Base-by-base conservation (phyloP, 2,113 vertebrate species). In the Anoplopoma fimbria region DNA sequence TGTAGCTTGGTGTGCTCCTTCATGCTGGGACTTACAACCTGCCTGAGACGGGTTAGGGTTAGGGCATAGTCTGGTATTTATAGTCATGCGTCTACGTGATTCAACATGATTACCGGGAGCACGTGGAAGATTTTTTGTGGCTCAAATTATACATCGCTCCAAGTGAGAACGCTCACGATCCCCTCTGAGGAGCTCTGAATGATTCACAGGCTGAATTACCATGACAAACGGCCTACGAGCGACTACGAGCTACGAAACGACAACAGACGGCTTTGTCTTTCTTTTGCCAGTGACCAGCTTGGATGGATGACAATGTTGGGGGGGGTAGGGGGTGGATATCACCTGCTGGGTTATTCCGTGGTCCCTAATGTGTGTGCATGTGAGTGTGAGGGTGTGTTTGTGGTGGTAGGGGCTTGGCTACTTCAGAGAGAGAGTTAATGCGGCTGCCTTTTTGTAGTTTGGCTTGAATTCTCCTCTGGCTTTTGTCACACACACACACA, bases 91-190 rank as follows among this genome's bases (percentile, higher is more conserved):
- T 63, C 53, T 83, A 61, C 33, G 72, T 79, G 63, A 89, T 87
- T 83, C 57, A 71, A 83, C 87, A 82, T 67, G 76, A 89, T 91
- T 77, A 85, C 72, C 47, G 10, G 67, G 65, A 85, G 84, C 75
- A 58, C 40, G 65, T 65, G 70, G 42, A 82, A 67, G 82, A 92
- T 88, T 91, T n/a, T 89, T 89, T 57, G 72, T n/a, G 38, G 69
- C 86, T 84, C 69, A 91, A 89, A 92, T 92, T 91, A 89, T 85
- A 84, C 63, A 40, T 51, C 6, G n/a, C 51, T 81, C 75, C 21
- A 45, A 86, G 69, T 60, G 58, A 80, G 45, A 15, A 40, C 5
- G n/a, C n/a, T 72, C 36, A 19, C 36, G 40, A 62, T 81, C 58
- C 74, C 81, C 68, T 88, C 42, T 27, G 75, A 82, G 75, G 64